These are phyloP conservation scores for Microcebus murinus DNA, from an alignment of 2,113 vertebrate species.

Conservation along the genomic window DNA sequence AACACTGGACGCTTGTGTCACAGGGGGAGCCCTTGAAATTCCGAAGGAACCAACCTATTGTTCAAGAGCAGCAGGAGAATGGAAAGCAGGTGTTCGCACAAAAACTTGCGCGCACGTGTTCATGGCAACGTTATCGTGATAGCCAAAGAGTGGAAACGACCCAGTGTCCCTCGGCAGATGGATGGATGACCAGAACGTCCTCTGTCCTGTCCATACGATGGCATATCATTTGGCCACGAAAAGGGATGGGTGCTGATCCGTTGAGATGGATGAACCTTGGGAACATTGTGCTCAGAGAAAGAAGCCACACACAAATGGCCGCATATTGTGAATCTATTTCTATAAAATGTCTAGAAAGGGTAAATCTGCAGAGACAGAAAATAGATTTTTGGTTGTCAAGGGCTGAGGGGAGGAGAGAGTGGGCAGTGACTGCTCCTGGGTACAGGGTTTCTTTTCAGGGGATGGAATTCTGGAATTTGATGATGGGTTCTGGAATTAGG, in stretches of 20 bases:
- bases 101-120: neutral
- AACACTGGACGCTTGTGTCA: neutral
- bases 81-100: neutral
- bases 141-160: neutral
- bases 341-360: neutral
- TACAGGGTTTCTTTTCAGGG: neutral
- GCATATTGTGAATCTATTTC: neutral
- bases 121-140: accelerated
- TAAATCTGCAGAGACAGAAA: neutral
- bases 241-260: neutral
- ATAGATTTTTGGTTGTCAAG: no score
- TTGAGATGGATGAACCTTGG: neutral
- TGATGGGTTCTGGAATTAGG: neutral
- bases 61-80: neutral
- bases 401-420: neutral
- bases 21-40: no score
- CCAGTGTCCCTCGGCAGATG: neutral
- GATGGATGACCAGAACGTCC: no score
- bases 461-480: neutral
- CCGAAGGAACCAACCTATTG: neutral
- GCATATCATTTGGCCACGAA: no score
- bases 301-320: neutral
- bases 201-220: accelerated
- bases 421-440: neutral
- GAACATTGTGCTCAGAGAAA: neutral